Evolutionary conservation across 53 echinoderm and acorn worm genomes (phyloP).

Genomic region (Astropecten irregularis): DNA sequence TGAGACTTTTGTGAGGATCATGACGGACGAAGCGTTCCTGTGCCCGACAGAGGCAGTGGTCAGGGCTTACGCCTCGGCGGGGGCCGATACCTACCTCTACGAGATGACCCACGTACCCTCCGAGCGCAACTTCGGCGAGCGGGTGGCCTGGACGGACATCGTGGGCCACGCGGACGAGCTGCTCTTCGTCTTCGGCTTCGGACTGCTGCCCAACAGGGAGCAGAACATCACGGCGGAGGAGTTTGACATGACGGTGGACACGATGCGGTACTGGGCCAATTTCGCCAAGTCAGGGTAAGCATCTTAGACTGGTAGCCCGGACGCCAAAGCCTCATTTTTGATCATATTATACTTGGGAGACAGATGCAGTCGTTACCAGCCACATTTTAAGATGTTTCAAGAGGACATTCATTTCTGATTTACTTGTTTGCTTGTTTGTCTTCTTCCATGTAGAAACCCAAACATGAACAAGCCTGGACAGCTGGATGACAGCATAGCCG

Average conservation of each 20-base stretch:
- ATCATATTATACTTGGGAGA: too few relatives aligned
- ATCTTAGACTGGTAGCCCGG: too few relatives aligned
- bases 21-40: conserved; percentile 59
- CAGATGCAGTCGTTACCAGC: background rate
- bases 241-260: conserved; percentile 33
- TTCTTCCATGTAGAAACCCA: too few relatives aligned
- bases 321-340: background rate
- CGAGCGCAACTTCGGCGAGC: conserved; percentile 20
- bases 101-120: conserved; percentile 71
- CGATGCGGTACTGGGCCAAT: conserved; percentile 77
- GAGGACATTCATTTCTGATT: too few relatives aligned
- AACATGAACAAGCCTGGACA: conserved; percentile 5
- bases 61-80: conserved; percentile 48
- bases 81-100: conserved; percentile 56
- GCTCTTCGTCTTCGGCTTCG: conserved; percentile 63
- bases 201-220: background rate
- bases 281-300: conserved; percentile 85
- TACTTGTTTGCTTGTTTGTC: too few relatives aligned
- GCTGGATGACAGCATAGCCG: background rate
- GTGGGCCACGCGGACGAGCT: conserved; percentile 70
- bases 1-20: conserved; percentile 51
- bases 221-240: conserved; percentile 59
- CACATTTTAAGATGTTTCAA: background rate
- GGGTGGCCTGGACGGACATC: conserved; percentile 40
- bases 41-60: conserved; percentile 66